Evolutionary conservation across 2,113 vertebrate genomes (phyloP), one percentile per base, ranked within the genome.

Genomic region (Megalops atlanticus): DNA sequence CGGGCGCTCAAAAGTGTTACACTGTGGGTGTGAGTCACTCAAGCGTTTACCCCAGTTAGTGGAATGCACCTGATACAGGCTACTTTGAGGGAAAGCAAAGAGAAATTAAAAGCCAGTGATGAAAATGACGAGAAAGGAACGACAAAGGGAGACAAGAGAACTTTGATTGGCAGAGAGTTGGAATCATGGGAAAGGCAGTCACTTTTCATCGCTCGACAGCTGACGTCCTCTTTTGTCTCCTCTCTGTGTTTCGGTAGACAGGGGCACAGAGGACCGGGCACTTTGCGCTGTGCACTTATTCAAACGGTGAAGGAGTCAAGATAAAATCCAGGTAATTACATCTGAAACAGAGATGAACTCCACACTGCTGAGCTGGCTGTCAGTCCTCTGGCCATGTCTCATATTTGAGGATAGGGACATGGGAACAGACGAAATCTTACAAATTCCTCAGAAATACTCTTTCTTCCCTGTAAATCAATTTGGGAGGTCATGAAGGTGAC

Each of bases 191-290:
- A 81, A 80, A 84, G n/a, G n/a, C 78, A 80, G 81, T 36, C 49
- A 80, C 85, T 86, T 90, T 90, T 91, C 88, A 92, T 33, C 36
- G 72, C 74, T 71, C 91, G 90, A 91, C 89, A 91, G 88, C 84
- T 31, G 31, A 58, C 36, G 85, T 90, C 87, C 83, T 21, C 81
- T 78, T 87, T 84, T 83, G 79, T 87, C 78, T 81, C 80, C 77
- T 78, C 72, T 86, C 85, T 83, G 41, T 82, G 84, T 79, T 84
- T 80, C 83, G 83, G 18, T 70, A 36, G 35, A 75, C 75, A 79
- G 86, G 83, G 79, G n/a, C 76, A 40, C 16, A 27, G 31, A 14
- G 36, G 33, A 7, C 7, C 31, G 16, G 75, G 3, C 15, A 33
- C 35, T 45, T 21, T 76, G 41, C 38, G 75, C 39, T n/a, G 31